These are phyloP conservation scores for Tetragonula carbonaria DNA, from an alignment of 2,888 invertebrate genomes.

Conservation along the genomic window DNA sequence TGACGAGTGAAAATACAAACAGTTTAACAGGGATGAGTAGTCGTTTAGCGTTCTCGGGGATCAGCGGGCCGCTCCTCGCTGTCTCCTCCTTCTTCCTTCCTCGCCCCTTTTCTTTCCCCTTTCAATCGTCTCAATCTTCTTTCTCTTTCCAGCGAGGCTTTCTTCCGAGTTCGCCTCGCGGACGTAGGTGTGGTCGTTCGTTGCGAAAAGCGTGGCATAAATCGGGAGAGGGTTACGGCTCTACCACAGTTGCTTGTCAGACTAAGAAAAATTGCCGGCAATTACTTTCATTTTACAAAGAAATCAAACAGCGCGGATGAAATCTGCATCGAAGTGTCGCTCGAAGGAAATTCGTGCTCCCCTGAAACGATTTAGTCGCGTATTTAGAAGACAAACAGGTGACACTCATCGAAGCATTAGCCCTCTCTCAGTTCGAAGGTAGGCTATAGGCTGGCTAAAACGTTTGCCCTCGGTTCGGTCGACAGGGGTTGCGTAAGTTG, in stretches of 20 bases:
- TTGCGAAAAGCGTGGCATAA: conserved; percentile 10
- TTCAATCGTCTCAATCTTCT: neutral
- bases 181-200: neutral
- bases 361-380: neutral
- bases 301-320: neutral
- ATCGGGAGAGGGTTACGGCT: neutral
- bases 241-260: neutral
- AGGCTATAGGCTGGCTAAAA: conserved; percentile 35
- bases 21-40: conserved; percentile 82
- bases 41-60: conserved; percentile 77
- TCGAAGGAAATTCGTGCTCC: no score
- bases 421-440: conserved; percentile 8
- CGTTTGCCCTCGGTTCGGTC: conserved; percentile 38
- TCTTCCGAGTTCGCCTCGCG: conserved; percentile 33
- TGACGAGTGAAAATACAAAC: conserved; percentile 83
- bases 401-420: no score
- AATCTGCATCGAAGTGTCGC: neutral
- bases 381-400: neutral
- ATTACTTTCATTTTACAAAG: neutral
- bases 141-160: neutral
- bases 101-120: conserved; percentile 28
- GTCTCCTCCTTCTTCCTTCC: conserved; percentile 42
- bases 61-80: conserved; percentile 57
- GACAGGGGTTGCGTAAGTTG: conserved; percentile 76
- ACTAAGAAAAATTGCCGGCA: neutral